These are phyloP conservation scores for Drosophila mojavensis DNA, from an alignment of 1,140 invertebrate species.

Conservation along the genomic window DNA sequence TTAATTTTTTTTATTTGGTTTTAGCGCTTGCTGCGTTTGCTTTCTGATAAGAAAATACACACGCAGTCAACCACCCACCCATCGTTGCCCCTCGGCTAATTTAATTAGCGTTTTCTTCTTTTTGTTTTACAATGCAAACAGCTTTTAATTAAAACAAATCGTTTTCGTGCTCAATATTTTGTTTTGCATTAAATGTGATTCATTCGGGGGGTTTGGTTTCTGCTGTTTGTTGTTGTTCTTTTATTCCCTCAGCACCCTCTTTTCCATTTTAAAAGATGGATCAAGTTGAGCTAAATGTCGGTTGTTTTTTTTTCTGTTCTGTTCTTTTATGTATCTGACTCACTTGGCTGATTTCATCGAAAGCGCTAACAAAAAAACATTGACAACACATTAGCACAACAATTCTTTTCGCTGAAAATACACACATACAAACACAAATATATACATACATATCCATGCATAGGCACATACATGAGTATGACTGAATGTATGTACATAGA, in stretches of 20 bases:
- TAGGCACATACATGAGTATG: not conserved
- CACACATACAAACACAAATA: too few species aligned
- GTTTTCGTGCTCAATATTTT: slow-evolving; percentile 57
- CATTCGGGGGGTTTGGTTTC: slow-evolving; percentile 35
- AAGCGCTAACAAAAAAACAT: slow-evolving; percentile 16
- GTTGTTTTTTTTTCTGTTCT: not conserved
- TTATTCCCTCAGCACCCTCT: not conserved
- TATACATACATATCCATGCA: not conserved
- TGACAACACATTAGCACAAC: slow-evolving; percentile 6
- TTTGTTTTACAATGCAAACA: slow-evolving; percentile 74
- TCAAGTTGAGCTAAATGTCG: not conserved
- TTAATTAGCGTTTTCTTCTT: slow-evolving; percentile 60
- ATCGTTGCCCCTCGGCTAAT: slow-evolving; percentile 38
- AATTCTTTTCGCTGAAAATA: not conserved
- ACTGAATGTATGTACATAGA: too few species aligned
- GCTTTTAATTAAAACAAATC: slow-evolving; percentile 76
- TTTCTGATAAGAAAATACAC: slow-evolving; percentile 64
- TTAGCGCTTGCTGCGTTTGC: slow-evolving; percentile 58
- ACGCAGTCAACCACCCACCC: not conserved
- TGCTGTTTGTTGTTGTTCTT: slow-evolving; percentile 46
- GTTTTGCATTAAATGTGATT: slow-evolving; percentile 46
- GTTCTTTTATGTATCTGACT: not conserved
- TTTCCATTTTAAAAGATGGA: not conserved
- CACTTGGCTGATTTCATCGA: slow-evolving; percentile 21
- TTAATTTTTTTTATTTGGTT: slow-evolving; percentile 48